Percentiles rank a stretch among this genome's conserved stretches.
phyloP scores from a whole-genome alignment of 2,797 vertebrate species.

The Cuculus canorus region DNA sequence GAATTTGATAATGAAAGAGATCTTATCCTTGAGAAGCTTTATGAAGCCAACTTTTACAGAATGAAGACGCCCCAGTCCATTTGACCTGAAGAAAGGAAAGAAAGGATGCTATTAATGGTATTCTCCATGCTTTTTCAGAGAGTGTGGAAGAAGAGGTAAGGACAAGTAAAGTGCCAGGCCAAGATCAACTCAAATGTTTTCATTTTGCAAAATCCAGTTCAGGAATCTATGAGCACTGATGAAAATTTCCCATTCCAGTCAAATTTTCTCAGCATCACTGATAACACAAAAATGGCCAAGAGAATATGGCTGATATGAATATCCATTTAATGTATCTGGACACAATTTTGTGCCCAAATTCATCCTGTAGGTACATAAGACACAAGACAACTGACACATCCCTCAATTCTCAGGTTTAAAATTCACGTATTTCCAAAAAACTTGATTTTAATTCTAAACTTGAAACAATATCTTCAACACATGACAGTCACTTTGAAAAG shows the following conservation, averaged over 20 bases:
- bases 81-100: background rate
- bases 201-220: background rate
- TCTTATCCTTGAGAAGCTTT: background rate
- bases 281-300: background rate
- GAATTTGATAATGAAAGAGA: background rate
- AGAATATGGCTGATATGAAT: background rate
- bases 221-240: background rate
- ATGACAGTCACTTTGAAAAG: background rate
- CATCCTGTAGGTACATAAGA: background rate
- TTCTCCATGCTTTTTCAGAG: background rate
- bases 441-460: background rate
- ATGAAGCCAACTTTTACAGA: background rate
- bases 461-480: background rate
- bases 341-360: background rate
- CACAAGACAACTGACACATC: background rate
- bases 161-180: background rate
- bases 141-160: background rate
- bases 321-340: background rate
- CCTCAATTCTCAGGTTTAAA: background rate
- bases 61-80: background rate
- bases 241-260: background rate
- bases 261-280: background rate
- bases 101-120: background rate
- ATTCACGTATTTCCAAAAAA: background rate
- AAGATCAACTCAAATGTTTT: background rate